Evolutionary conservation across 2,113 vertebrate genomes (phyloP).

Genomic region (Poecile atricapillus): DNA sequence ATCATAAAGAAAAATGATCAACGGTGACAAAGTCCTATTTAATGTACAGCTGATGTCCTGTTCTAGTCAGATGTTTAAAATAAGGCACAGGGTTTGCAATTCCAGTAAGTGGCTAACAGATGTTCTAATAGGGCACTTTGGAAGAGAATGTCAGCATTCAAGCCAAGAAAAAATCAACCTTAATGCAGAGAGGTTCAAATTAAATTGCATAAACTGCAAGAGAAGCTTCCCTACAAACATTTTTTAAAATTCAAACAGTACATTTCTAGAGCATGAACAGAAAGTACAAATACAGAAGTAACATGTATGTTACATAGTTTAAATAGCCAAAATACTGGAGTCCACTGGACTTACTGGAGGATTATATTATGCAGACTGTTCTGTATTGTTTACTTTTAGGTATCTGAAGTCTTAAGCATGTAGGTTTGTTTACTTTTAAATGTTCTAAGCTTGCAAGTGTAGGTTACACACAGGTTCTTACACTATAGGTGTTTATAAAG

Average conservation of each 20-base stretch:
- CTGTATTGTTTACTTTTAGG: neutral
- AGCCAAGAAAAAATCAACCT: neutral
- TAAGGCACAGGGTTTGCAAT: neutral
- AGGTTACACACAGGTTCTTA: neutral
- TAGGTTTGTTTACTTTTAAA: neutral
- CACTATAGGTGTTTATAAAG: neutral
- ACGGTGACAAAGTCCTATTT: neutral
- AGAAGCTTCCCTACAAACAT: neutral
- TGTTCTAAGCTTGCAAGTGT: neutral
- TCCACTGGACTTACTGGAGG: neutral
- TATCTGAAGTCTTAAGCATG: neutral
- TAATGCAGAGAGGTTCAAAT: neutral
- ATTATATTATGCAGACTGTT: neutral
- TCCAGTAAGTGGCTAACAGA: neutral
- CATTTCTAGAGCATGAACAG: neutral
- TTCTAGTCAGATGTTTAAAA: neutral
- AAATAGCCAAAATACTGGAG: neutral
- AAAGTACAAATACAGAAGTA: neutral
- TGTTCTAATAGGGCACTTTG: neutral
- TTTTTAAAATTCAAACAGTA: fast-evolving
- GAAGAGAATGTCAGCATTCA: neutral
- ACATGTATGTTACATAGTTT: neutral
- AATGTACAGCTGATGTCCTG: neutral
- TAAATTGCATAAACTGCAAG: neutral
- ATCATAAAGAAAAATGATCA: neutral